These are phyloP conservation scores for Drosophila navojoa DNA, from an alignment of 1,140 invertebrate species.

Conservation along the genomic window DNA sequence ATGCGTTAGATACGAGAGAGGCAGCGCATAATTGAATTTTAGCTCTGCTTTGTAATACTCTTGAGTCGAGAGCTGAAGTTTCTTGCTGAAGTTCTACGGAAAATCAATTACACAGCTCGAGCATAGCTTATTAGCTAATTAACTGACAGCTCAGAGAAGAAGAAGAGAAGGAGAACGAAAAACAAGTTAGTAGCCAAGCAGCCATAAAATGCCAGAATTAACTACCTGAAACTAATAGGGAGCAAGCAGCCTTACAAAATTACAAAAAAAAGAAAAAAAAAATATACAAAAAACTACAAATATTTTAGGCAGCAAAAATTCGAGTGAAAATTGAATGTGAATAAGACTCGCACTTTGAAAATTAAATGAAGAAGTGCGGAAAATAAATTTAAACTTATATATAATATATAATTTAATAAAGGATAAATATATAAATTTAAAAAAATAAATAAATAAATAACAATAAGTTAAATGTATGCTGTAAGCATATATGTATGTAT, in stretches of 20 bases:
- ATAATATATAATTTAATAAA: too few relatives aligned
- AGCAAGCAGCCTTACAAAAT: background rate
- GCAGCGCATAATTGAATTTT: slow-evolving; percentile 61
- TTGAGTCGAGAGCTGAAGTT: slow-evolving; percentile 15
- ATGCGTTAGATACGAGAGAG: slow-evolving; percentile 18
- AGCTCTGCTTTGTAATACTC: slow-evolving; percentile 35
- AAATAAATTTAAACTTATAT: too few relatives aligned
- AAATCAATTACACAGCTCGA: slow-evolving; percentile 40
- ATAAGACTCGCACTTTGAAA: too few relatives aligned
- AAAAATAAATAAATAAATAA: too few relatives aligned
- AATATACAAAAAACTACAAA: too few relatives aligned
- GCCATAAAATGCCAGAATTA: slow-evolving; percentile 23
- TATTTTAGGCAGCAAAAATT: too few relatives aligned
- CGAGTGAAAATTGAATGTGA: too few relatives aligned
- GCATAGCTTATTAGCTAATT: slow-evolving; percentile 47
- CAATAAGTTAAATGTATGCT: too few relatives aligned
- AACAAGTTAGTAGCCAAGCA: slow-evolving; percentile 11
- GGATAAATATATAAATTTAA: too few relatives aligned
- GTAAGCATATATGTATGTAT: too few relatives aligned
- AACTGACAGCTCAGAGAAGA: slow-evolving; percentile 6
- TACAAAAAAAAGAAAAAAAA: background rate
- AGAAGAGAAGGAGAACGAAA: background rate
- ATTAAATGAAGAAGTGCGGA: too few relatives aligned
- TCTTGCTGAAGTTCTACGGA: slow-evolving; percentile 1
- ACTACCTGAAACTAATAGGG: slow-evolving; percentile 15